phyloP scores from a whole-genome alignment of 2,113 vertebrate genomes.

The Oreochromis tanganicae region DNA sequence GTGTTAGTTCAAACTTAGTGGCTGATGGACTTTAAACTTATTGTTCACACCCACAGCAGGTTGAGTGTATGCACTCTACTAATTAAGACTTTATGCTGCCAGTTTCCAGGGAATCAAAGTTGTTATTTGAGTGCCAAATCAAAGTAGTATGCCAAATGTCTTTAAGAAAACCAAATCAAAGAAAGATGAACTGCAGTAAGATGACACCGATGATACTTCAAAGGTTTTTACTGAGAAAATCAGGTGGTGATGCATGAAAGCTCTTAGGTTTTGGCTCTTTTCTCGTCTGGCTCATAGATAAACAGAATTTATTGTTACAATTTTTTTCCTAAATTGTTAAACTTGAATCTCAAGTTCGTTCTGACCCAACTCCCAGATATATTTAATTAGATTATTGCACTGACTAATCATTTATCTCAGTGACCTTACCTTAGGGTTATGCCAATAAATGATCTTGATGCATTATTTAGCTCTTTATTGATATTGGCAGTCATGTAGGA shows the following conservation, averaged over 20 bases:
- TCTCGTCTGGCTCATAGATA: background rate
- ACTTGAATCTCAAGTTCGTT: background rate
- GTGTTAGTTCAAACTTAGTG: background rate
- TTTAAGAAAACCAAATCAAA: slow-evolving; percentile 7
- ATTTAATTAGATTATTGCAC: background rate
- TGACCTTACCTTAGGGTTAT: background rate
- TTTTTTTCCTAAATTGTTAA: background rate
- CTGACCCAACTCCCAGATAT: background rate
- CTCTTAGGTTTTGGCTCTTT: background rate
- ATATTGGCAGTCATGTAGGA: background rate
- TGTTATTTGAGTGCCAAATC: background rate
- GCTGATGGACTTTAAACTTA: slow-evolving; percentile 38
- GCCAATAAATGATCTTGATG: background rate
- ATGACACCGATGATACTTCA: background rate
- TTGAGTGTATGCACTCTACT: background rate
- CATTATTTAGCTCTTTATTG: background rate
- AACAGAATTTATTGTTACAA: background rate
- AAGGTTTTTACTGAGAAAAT: background rate
- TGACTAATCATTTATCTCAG: background rate
- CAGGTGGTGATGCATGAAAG: background rate
- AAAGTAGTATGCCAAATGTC: background rate
- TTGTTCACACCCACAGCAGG: background rate
- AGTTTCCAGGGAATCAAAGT: background rate
- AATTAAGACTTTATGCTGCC: background rate
- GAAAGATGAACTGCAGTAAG: background rate